phyloP scores from a whole-genome alignment of 1,140 invertebrate genomes.

The Drosophila quadrilineata region DNA sequence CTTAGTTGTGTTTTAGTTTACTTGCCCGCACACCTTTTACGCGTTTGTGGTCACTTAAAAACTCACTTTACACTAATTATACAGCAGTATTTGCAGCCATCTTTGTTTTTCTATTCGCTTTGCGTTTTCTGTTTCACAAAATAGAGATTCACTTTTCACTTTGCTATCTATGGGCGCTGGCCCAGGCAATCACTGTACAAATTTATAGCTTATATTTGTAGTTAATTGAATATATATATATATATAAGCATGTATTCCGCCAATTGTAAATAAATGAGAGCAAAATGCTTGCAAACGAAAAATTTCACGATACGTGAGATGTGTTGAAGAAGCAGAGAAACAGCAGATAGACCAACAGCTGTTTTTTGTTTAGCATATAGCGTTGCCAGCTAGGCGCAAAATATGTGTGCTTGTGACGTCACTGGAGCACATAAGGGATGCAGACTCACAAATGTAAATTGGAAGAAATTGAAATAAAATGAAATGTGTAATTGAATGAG shows the following conservation, averaged over 20 bases:
- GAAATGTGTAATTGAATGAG: too few species aligned
- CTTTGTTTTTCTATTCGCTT: conserved; percentile 36
- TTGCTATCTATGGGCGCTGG: not conserved
- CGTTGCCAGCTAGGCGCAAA: conserved; percentile 25
- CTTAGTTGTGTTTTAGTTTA: conserved; percentile 12
- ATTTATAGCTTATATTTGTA: not conserved
- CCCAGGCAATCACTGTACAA: not conserved
- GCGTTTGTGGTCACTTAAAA: not conserved
- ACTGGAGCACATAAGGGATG: not conserved
- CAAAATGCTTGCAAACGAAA: conserved; percentile 28
- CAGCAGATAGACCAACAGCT: conserved; percentile 34
- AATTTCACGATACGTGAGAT: conserved; percentile 23
- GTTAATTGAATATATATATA: conserved; percentile 12
- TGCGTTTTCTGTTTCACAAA: not conserved
- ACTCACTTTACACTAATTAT: conserved; percentile 19
- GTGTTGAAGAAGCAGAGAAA: conserved; percentile 36
- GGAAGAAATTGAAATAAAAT: not conserved
- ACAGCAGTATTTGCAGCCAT: conserved; percentile 40
- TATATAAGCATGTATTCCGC: conserved; percentile 22
- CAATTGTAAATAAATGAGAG: conserved; percentile 19
- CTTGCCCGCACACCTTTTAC: not conserved
- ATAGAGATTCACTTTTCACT: conserved; percentile 5
- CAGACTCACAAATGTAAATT: not conserved
- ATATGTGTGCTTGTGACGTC: conserved; percentile 12
- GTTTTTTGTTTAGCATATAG: conserved; percentile 42